Base-by-base conservation (phyloP, 2,113 vertebrate species). In the Reinhardtius hippoglossoides region DNA sequence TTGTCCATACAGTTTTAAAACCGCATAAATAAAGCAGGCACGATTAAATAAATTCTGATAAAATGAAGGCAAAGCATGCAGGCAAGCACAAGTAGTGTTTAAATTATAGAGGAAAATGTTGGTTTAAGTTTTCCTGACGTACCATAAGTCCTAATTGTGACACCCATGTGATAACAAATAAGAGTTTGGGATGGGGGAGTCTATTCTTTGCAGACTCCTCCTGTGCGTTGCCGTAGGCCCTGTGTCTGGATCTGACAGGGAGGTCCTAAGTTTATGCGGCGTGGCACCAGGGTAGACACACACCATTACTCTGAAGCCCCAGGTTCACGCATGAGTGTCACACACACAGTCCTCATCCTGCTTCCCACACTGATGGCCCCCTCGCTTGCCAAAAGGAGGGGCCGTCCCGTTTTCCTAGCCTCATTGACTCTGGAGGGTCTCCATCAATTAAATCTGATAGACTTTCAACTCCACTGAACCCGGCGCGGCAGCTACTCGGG, bases 381-480 rank as follows among this genome's bases (percentile, higher is more conserved):
- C 85, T 89, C 79, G 86, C 79, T 87, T n/a, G 72, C 86, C 79
- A 84, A 91, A 85, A 74, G 90, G 88, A 84, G 83, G 88, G 90
- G 85, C 77, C 84, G 89, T 85, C 88, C 87, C 86, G 82, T 78
- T 92, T 89, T 90, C 62, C 65, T 70, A 87, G 91, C 90, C 85
- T 92, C 91, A 93, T 91, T 93, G 90, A 84, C 86, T 88, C 85
- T 81, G 71, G 80, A 91, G 86, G 85, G 86, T 93, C 87, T 89
- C 83, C 85, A 91, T 94, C 91, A 92, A 93, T 94, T 92, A 92
- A 90, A 87, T 80, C 74, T 81, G 82, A 91, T 91, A 78, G 86
- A 82, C 88, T 85, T 92, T 90, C 78, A 81, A 83, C 85, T 85
- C 76, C 77, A 79, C 74, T 85, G 88, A 81, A 85, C 73, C 75